A percentile compares a stretch with the other conserved stretches of the same genome.
Evolutionary conservation across 2,797 vertebrate genomes (phyloP).

Genomic region (Microctenopoma stevenorrisi): DNA sequence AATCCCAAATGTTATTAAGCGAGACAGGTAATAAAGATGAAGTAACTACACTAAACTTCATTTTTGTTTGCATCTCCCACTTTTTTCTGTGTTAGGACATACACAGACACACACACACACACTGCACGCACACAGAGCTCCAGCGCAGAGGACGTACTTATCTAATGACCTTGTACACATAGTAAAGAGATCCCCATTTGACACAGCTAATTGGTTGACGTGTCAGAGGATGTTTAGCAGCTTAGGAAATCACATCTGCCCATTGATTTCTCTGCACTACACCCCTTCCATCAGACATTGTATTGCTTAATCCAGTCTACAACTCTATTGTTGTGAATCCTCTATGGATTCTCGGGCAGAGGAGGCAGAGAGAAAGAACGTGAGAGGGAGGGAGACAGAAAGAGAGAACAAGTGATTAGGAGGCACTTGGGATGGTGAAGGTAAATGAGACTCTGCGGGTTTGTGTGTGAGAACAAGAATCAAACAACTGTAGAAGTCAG

Average conservation of each 20-base stretch:
- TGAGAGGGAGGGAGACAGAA: constrained; percentile 35
- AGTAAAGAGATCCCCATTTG: constrained; percentile 77
- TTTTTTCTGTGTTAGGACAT: constrained; percentile 34
- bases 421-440: constrained; percentile 68
- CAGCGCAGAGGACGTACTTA: constrained; percentile 47
- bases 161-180: constrained; percentile 72
- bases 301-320: constrained; percentile 81
- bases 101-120: constrained; percentile 3
- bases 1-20: constrained; percentile 60
- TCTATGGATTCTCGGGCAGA: constrained; percentile 66
- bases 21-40: constrained; percentile 62
- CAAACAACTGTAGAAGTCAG: constrained; percentile 47
- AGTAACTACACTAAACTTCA: constrained; percentile 29
- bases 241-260: constrained; percentile 81
- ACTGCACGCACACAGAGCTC: constrained; percentile 20
- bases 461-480: constrained; percentile 43
- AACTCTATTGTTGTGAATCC: constrained; percentile 78
- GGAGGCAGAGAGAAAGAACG: constrained; percentile 50
- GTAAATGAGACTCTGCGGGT: constrained; percentile 60
- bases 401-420: constrained; percentile 68
- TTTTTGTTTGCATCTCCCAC: constrained; percentile 37
- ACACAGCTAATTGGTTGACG: constrained; percentile 80
- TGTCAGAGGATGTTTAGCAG: constrained; percentile 79
- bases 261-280: constrained; percentile 72
- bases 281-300: constrained; percentile 68